phyloP scores from a whole-genome alignment of 2,113 vertebrate genomes.

The Ctenomys sociabilis region DNA sequence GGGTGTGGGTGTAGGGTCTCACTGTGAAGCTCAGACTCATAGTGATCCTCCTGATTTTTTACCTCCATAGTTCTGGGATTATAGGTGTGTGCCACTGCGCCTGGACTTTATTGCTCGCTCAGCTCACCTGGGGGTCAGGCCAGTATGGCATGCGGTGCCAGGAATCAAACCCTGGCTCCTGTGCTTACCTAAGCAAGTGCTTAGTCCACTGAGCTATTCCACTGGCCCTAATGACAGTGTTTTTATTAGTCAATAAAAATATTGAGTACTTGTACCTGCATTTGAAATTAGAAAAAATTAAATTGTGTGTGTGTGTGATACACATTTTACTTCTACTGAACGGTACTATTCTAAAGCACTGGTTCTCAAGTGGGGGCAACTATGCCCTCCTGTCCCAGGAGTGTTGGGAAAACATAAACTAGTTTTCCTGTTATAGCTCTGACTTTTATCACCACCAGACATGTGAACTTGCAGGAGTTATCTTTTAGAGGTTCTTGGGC shows the following conservation, averaged over 20 bases:
- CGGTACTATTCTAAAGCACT: not conserved
- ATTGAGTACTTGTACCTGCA: not conserved
- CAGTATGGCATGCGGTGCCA: too few species aligned
- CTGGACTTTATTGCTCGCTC: too few species aligned
- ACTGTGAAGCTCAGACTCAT: too few species aligned
- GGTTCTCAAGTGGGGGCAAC: not conserved
- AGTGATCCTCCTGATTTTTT: too few species aligned
- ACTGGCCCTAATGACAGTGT: not conserved
- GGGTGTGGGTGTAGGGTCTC: too few species aligned
- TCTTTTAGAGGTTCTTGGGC: not conserved
- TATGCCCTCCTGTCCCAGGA: not conserved
- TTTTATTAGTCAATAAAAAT: not conserved
- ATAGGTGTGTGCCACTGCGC: too few species aligned
- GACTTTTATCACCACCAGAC: not conserved
- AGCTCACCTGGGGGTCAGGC: too few species aligned
- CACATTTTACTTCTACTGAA: not conserved
- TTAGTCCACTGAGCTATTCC: too few species aligned
- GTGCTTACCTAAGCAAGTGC: too few species aligned
- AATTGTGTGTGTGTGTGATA: not conserved
- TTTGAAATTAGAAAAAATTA: not conserved
- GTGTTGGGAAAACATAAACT: not conserved
- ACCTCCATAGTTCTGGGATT: too few species aligned
- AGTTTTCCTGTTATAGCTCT: not conserved
- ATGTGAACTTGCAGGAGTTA: not conserved
- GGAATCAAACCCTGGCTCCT: too few species aligned